A percentile compares a stretch with the other conserved stretches of the same genome.
phyloP scores from a whole-genome alignment of 2,797 vertebrate species.

The Cossypha polioptera region DNA sequence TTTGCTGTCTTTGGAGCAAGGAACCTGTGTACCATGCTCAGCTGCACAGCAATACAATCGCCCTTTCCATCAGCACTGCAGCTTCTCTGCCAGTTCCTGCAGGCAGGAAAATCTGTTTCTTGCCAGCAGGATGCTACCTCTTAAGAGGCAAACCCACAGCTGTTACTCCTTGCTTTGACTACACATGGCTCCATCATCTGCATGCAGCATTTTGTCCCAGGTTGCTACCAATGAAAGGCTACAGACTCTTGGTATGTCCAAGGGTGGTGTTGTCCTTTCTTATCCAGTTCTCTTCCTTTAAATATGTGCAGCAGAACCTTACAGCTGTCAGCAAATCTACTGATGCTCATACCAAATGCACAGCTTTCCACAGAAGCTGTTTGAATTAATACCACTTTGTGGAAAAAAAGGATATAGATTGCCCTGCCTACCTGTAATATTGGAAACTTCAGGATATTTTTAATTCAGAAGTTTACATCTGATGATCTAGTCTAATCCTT shows the following conservation, averaged over 20 bases:
- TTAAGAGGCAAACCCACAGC: neutral
- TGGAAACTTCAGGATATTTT: neutral
- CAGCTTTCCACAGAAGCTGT: neutral
- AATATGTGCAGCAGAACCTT: neutral
- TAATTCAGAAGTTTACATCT: neutral
- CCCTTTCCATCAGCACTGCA: neutral
- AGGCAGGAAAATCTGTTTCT: neutral
- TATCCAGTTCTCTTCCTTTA: neutral
- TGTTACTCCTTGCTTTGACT: neutral
- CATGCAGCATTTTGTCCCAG: neutral
- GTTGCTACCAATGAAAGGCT: neutral
- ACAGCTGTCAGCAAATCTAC: neutral
- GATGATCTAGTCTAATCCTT: neutral
- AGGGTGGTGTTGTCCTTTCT: neutral
- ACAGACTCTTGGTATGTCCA: neutral
- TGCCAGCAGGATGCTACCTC: neutral
- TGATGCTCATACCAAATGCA: neutral
- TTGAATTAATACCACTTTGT: neutral
- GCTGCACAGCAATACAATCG: accelerated
- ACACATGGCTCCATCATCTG: neutral
- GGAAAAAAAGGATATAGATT: neutral
- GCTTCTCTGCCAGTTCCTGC: neutral
- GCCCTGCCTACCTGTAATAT: neutral
- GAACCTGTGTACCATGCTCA: neutral
- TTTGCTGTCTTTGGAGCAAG: neutral